Evolutionary conservation across 2,888 invertebrate species (phyloP), one percentile per base, ranked within the genome.

Genomic region (Tortricodes alternella): DNA sequence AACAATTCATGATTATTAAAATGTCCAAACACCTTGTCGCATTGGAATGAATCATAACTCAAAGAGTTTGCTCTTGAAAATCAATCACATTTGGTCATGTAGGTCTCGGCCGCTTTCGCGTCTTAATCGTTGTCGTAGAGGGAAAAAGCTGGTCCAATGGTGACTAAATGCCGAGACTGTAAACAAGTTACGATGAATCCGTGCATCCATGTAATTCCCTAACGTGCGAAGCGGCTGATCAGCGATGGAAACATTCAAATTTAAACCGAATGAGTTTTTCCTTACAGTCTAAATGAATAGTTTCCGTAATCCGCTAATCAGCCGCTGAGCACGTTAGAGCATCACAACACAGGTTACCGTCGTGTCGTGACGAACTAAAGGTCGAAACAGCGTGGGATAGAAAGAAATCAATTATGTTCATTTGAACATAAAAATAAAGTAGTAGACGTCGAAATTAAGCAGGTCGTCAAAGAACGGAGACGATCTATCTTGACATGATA

Each of bases 71-170:
- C 35, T 56, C 55, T 44, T 56, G 43, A 37, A 48, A 48, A 27
- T 43, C 51, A 49, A 48, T 49, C 29, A 3, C 16, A 37, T 55
- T 56, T 44, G 55, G 49, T 37, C 41, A 56, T 49, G 27, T 43
- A 35, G 55, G 49, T 49, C 55, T 56, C 43, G 55, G 55, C n/a
- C 43, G 41, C 48, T 53, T 53, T 53, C 48, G 34, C 34, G 8
- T 23, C 13, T 18, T 29, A 27, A 18, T 44, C 16, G 24, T 7
- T 24, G 18, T 19, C 24, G 8, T 7, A 23, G 34, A 41, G 41
- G 16, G 34, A 24, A 55, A 41, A 48, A 53, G 15, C 16, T 46
- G 23, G 39, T 44, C 44, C 35, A 53, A 34, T 39, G 44, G 37
- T 11, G 29, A 43, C 27, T 44, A 24, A 46, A n/a, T 13, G 11